Evolutionary conservation across 2,888 invertebrate genomes (phyloP).

Genomic region (Andrena camellia): DNA sequence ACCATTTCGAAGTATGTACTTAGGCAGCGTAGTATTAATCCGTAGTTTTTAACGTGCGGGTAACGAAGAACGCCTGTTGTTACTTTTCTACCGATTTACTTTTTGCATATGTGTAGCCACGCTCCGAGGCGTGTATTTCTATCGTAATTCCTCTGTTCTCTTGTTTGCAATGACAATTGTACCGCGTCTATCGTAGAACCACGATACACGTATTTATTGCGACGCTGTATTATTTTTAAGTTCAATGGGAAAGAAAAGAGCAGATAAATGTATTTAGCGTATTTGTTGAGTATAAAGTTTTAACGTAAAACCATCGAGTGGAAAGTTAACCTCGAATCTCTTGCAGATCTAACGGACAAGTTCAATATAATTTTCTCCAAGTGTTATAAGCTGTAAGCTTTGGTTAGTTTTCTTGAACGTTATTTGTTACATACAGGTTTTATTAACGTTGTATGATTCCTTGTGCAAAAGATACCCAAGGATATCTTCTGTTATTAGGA

Average conservation of each 20-base stretch:
- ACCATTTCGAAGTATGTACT: slow-evolving; percentile 70
- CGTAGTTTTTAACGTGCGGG: slow-evolving; percentile 50
- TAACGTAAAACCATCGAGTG: slow-evolving; percentile 59
- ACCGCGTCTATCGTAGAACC: slow-evolving; percentile 86
- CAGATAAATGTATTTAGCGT: slow-evolving; percentile 57
- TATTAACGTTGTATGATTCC: neutral
- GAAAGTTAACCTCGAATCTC: neutral
- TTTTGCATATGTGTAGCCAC: slow-evolving; percentile 30
- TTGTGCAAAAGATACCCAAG: neutral
- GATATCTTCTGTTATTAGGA: neutral
- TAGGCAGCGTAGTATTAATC: slow-evolving; percentile 67
- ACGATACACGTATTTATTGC: slow-evolving; percentile 88
- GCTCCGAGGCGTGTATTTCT: slow-evolving; percentile 33
- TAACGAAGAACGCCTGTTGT: slow-evolving; percentile 32
- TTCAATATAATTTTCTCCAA: neutral
- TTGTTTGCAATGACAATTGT: slow-evolving; percentile 27
- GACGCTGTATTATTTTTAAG: slow-evolving; percentile 87
- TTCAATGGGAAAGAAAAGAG: neutral
- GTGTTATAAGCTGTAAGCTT: neutral
- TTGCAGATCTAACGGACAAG: slow-evolving; percentile 13
- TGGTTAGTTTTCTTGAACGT: neutral
- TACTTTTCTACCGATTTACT: slow-evolving; percentile 59
- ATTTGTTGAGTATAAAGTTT: slow-evolving; percentile 66
- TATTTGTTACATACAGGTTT: neutral
- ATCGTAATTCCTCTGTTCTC: slow-evolving; percentile 44